These are phyloP conservation scores for Galaxea fascicularis DNA, from an alignment of 92 coral and sea anemone genomes.

Conservation along the genomic window DNA sequence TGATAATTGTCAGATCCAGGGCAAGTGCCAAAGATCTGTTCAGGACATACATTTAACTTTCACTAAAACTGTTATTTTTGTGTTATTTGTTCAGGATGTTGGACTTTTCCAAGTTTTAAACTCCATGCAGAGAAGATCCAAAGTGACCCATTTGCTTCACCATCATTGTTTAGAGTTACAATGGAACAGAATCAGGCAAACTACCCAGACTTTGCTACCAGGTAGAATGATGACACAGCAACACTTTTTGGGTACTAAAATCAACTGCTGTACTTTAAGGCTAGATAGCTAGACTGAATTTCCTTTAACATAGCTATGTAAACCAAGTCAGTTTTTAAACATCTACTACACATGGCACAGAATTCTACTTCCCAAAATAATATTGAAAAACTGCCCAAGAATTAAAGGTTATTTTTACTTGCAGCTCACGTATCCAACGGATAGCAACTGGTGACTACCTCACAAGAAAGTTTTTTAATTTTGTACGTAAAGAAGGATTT, in stretches of 20 bases:
- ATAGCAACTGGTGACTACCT: slow-evolving; percentile 73
- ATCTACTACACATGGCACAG: too few relatives aligned
- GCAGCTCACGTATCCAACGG: slow-evolving; percentile 63
- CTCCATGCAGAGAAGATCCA: slow-evolving; percentile 72
- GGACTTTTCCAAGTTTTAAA: slow-evolving; percentile 68
- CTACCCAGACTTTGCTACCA: slow-evolving; percentile 59
- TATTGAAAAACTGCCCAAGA: too few relatives aligned
- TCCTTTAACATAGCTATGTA: too few relatives aligned
- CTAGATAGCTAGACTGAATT: too few relatives aligned
- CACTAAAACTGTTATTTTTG: not conserved
- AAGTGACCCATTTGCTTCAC: slow-evolving; percentile 74
- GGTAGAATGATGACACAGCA: slow-evolving; percentile 1
- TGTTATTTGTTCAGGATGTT: slow-evolving; percentile 49
- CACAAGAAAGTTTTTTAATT: slow-evolving; percentile 49
- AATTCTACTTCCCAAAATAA: too few relatives aligned
- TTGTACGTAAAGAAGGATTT: slow-evolving; percentile 63
- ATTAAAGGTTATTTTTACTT: not conserved
- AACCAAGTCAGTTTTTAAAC: too few relatives aligned
- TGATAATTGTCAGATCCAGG: too few relatives aligned
- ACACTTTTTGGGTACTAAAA: too few relatives aligned
- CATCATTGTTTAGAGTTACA: slow-evolving; percentile 62
- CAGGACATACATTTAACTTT: too few relatives aligned
- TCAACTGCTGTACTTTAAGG: too few relatives aligned
- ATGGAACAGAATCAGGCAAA: slow-evolving; percentile 63
- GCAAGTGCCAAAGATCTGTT: too few relatives aligned